These are phyloP conservation scores for Epizoanthus rinbou DNA, from an alignment of 92 coral and sea anemone species.

Conservation along the genomic window DNA sequence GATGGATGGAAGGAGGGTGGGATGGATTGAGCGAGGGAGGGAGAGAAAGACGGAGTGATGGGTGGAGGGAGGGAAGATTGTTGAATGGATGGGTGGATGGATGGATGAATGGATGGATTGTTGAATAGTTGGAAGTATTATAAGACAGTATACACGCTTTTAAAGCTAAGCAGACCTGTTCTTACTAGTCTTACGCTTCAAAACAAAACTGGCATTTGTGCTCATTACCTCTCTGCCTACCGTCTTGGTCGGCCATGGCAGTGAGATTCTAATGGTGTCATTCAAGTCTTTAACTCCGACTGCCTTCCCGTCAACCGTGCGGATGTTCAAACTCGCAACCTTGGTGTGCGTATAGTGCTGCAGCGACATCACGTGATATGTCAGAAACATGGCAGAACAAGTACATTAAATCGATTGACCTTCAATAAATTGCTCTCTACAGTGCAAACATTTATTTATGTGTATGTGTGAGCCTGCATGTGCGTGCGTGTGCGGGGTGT, in stretches of 20 bases:
- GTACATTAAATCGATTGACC: no score
- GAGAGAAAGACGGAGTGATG: no score
- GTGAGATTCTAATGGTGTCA: conserved; percentile 51
- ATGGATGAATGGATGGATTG: no score
- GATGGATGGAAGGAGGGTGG: no score
- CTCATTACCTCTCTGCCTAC: conserved; percentile 34
- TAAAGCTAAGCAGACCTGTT: not conserved
- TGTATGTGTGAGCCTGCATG: no score
- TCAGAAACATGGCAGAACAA: not conserved
- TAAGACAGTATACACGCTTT: no score
- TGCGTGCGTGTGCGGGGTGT: no score
- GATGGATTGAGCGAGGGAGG: no score
- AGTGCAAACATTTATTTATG: no score
- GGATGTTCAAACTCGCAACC: conserved; percentile 67
- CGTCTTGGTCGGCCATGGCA: conserved; percentile 52
- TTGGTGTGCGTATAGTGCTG: conserved; percentile 58
- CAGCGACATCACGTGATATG: not conserved
- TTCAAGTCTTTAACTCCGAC: conserved; percentile 55
- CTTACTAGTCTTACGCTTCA: not conserved
- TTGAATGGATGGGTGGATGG: no score
- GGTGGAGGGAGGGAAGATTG: no score
- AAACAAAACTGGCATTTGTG: not conserved
- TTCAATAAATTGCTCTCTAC: no score
- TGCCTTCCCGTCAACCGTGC: conserved; percentile 53
- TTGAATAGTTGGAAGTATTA: not conserved